Evolutionary conservation across 2,888 invertebrate species (phyloP).

Genomic region (Acanthosepion lycidas): DNA sequence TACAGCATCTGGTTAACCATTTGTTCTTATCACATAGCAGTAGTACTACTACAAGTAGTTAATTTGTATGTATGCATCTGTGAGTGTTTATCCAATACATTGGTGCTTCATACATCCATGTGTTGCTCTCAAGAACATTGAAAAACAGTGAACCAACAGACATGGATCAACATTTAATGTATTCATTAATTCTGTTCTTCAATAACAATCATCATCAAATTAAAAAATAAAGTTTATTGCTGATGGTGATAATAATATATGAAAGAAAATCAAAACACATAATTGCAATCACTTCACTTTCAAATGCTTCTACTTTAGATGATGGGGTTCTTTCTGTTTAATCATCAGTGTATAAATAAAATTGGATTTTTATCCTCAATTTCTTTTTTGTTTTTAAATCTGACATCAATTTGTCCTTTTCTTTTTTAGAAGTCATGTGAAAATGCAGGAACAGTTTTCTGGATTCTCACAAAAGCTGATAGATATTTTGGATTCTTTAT

Average conservation of each 20-base stretch:
- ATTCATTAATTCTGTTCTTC: not conserved
- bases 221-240: not conserved
- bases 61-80: conserved; percentile 1
- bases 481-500: not conserved
- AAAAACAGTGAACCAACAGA: not conserved
- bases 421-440: not conserved
- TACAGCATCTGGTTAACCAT: not conserved
- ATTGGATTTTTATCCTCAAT: conserved; percentile 2
- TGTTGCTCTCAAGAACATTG: conserved; percentile 16
- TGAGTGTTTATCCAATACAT: not conserved
- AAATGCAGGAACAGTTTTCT: not conserved
- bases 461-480: not conserved
- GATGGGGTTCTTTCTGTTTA: conserved; percentile 33
- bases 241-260: not conserved
- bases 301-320: conserved; percentile 4
- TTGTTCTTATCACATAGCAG: not conserved
- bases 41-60: conserved; percentile 33
- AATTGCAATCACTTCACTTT: conserved; percentile 24
- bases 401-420: conserved; percentile 15
- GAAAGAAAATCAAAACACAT: not conserved
- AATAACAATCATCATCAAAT: conserved; percentile 13
- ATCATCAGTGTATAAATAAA: conserved; percentile 33
- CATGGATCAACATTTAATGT: conserved; percentile 6
- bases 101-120: conserved; percentile 33
- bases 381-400: not conserved